Conservation (phyloP, 2,888 invertebrate genomes). For the Cataglyphis rosenhaueri region DNA sequence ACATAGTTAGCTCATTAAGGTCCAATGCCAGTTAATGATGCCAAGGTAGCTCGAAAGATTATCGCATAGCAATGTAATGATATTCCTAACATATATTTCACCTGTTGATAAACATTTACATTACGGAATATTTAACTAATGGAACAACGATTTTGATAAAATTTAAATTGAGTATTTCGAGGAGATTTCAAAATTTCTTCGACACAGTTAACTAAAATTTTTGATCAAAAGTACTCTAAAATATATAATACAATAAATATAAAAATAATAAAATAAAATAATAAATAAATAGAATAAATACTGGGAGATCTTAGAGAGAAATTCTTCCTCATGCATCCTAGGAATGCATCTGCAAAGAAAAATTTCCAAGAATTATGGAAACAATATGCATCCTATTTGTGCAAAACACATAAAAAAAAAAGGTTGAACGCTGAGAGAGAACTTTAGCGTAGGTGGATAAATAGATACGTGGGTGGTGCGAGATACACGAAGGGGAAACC, state of each 20-base stretch:
- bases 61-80: neutral
- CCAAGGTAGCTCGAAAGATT: slow-evolving; percentile 18
- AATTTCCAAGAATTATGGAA: neutral
- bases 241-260: neutral
- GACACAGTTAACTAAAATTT: neutral
- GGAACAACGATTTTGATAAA: neutral
- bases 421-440: neutral
- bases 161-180: neutral
- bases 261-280: too few relatives aligned
- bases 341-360: neutral
- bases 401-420: neutral
- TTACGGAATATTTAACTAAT: neutral
- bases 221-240: neutral
- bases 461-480: neutral
- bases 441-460: slow-evolving; percentile 22
- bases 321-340: neutral
- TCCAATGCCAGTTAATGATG: slow-evolving; percentile 42
- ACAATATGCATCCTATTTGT: neutral
- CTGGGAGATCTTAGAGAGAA: neutral
- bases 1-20: slow-evolving; percentile 24
- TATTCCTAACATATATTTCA: neutral
- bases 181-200: neutral
- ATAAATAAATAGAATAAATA: neutral
- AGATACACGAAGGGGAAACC: slow-evolving; percentile 8
- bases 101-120: neutral